These are phyloP conservation scores for Schrankia costaestrigalis DNA, from an alignment of 2,888 invertebrate genomes.

Conservation along the genomic window DNA sequence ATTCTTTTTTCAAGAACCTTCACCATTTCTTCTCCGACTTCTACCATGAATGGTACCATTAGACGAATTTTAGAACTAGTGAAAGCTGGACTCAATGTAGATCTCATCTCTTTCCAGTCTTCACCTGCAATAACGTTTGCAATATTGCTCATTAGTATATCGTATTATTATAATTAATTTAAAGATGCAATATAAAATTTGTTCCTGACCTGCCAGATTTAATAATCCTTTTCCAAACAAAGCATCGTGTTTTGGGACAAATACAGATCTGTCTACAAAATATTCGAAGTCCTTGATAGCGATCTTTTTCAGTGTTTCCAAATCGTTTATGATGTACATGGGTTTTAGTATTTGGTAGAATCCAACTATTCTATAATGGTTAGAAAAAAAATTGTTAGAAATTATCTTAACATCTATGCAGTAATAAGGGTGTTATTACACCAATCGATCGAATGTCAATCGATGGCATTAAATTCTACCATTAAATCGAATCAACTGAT, in stretches of 20 bases:
- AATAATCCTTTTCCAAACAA: constrained; percentile 67
- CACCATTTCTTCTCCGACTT: constrained; percentile 51
- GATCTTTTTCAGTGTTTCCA: constrained; percentile 67
- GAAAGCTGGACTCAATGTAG: constrained; percentile 66
- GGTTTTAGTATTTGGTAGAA: constrained; percentile 11
- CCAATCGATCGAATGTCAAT: background rate
- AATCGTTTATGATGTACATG: constrained; percentile 56
- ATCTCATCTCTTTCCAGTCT: constrained; percentile 61
- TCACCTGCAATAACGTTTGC: constrained; percentile 27
- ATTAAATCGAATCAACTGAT: too few relatives aligned
- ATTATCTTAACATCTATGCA: background rate
- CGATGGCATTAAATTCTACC: too few relatives aligned
- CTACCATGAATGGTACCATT: constrained; percentile 62
- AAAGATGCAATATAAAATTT: background rate
- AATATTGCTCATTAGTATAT: background rate
- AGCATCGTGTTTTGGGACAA: constrained; percentile 48
- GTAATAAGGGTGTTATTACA: background rate
- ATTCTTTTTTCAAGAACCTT: too few relatives aligned
- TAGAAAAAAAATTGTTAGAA: background rate
- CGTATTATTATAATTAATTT: constrained; percentile 15
- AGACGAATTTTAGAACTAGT: constrained; percentile 71
- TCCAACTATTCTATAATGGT: constrained; percentile 13
- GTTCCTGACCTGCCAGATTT: constrained; percentile 54
- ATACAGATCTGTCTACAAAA: constrained; percentile 54
- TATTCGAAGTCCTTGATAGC: constrained; percentile 75